Evolutionary conservation across 1,140 invertebrate species (phyloP), one percentile per base, ranked within the genome.

Genomic region (Planococcus citri): DNA sequence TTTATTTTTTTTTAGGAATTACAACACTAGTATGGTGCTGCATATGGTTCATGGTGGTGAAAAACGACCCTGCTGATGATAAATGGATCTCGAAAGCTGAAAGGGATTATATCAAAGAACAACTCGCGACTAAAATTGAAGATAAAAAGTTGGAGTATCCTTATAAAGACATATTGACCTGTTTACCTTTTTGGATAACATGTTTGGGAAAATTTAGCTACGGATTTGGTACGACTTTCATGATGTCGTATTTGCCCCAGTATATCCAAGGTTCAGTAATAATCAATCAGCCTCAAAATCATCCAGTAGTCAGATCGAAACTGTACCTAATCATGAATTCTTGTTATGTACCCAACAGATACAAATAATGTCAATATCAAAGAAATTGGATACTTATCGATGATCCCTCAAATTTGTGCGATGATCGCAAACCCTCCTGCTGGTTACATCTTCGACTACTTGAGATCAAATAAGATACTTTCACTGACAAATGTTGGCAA

Each of bases 21-120:
- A 77, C 87, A 69, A 87, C 87, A 8, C 73, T 87, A 0, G 75
- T 88, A n/a, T 90, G 88, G 88, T 86, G 84, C 33, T 77, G 82
- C 1, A 76, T 83, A 21, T 90, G 88, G 88, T 81, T 84, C 75
- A 70, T 84, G 0, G 79, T 91, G 8, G 86, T 92, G 0, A 84
- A 85, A 51, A 88, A 91, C 72, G 84, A 83, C 14, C 92, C 92
- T 0, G 85, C 87, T 70, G 80, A 84, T 64, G 91, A 94, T 79
- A 83, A 84, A 1, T 79, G 81, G 24, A 93, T 94, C 70, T 83
- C 85, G 0, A 78, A 84, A 38, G 81, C 83, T n/a, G 92, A 94
- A 79, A 77, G 89, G 4, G 83, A 86, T 68, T 92, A 90, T 73
- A 91, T 94, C 74, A 84, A 85, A 76, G 78, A 72, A 2, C 73